Evolutionary conservation across 2,888 invertebrate species (phyloP).

Genomic region (Eupithecia tripunctaria): DNA sequence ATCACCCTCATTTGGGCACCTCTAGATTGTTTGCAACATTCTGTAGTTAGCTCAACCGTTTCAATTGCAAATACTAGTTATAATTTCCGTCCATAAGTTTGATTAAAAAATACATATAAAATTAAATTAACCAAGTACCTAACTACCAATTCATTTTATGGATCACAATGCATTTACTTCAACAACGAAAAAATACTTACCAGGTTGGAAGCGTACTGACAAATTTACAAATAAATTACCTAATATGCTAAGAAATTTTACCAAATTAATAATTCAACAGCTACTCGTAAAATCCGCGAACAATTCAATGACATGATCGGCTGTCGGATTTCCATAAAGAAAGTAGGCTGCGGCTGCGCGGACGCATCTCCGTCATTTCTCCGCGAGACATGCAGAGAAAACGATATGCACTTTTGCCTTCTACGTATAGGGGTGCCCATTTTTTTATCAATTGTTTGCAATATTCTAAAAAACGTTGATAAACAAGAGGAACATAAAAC

Average conservation of each 20-base stretch:
- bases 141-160: not conserved
- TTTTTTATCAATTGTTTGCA: not conserved
- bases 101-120: not conserved
- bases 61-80: no score
- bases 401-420: slow-evolving; percentile 52
- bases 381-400: slow-evolving; percentile 43
- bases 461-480: not conserved
- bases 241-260: not conserved
- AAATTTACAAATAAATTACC: not conserved
- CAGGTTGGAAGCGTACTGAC: not conserved
- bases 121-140: not conserved
- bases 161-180: not conserved
- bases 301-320: slow-evolving; percentile 38
- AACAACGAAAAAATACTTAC: not conserved
- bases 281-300: slow-evolving; percentile 28
- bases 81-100: not conserved
- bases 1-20: no score
- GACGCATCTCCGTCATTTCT: slow-evolving; percentile 36
- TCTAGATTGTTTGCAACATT: no score
- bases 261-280: slow-evolving; percentile 25
- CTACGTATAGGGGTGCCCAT: slow-evolving; percentile 23
- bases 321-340: slow-evolving; percentile 68
- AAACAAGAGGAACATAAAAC: not conserved
- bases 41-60: no score
- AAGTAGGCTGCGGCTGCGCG: slow-evolving; percentile 57